These are phyloP conservation scores for Drosophila carrolli DNA, from an alignment of 1,140 invertebrate genomes.

Conservation along the genomic window DNA sequence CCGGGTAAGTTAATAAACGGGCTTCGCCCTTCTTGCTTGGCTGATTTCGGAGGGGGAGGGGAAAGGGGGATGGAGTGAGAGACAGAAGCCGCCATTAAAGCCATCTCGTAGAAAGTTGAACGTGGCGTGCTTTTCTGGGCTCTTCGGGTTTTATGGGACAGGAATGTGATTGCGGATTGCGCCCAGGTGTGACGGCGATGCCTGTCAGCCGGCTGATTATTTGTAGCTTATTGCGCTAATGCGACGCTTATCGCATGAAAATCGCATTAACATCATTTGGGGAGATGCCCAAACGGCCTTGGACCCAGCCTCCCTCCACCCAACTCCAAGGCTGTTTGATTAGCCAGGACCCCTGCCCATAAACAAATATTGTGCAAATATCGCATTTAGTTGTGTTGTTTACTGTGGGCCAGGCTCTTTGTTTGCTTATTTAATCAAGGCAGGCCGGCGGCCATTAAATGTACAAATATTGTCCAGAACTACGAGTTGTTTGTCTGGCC, in stretches of 20 bases:
- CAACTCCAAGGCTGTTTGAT: slow-evolving; percentile 28
- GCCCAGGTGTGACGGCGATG: slow-evolving; percentile 43
- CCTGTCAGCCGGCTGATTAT: slow-evolving; percentile 73
- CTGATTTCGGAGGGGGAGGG: background rate
- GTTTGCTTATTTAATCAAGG: slow-evolving; percentile 73
- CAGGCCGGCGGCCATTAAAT: slow-evolving; percentile 57
- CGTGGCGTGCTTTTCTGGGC: slow-evolving; percentile 14
- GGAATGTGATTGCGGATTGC: slow-evolving; percentile 35
- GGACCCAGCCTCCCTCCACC: background rate
- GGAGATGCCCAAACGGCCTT: slow-evolving; percentile 3
- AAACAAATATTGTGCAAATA: slow-evolving; percentile 54
- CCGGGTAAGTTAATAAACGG: slow-evolving; percentile 45
- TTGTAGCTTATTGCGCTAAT: slow-evolving; percentile 76
- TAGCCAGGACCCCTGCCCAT: slow-evolving; percentile 30
- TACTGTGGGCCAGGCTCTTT: slow-evolving; percentile 19
- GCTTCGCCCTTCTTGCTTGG: slow-evolving; percentile 10
- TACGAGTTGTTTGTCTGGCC: slow-evolving; percentile 26
- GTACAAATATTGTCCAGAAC: slow-evolving; percentile 62
- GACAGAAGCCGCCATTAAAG: slow-evolving; percentile 23
- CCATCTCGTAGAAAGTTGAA: slow-evolving; percentile 18
- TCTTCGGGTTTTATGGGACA: slow-evolving; percentile 10
- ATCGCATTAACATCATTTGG: slow-evolving; percentile 64
- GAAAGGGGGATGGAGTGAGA: too few species aligned
- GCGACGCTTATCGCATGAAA: slow-evolving; percentile 74
- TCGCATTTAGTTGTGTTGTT: slow-evolving; percentile 30